Percentiles rank a stretch among this genome's conserved stretches.
phyloP scores from a whole-genome alignment of 2,113 vertebrate species.

The Alethe diademata region DNA sequence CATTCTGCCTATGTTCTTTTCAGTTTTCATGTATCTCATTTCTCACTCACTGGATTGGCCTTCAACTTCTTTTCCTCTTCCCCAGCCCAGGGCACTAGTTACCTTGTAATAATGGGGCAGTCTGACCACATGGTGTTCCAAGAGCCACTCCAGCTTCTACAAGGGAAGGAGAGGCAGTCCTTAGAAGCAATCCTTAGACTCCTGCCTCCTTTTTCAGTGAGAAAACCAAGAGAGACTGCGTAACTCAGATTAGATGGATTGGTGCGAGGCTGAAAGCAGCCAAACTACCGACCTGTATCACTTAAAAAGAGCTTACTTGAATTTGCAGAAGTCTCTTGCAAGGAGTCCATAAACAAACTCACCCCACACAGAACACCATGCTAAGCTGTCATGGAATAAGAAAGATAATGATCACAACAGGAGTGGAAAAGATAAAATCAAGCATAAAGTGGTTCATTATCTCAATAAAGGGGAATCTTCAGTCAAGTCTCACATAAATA shows the following conservation, averaged over 20 bases:
- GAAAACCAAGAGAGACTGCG: not conserved
- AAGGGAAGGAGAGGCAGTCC: not conserved
- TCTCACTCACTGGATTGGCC: not conserved
- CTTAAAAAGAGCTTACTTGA: not conserved
- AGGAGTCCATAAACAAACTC: not conserved
- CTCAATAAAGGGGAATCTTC: not conserved
- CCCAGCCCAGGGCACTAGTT: not conserved
- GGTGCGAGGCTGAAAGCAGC: not conserved
- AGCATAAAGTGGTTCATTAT: not conserved
- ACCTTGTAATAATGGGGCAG: not conserved
- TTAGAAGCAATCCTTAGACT: not conserved
- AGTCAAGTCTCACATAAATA: not conserved
- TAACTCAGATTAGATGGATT: not conserved
- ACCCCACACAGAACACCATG: not conserved
- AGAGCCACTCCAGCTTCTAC: not conserved
- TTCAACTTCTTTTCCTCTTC: not conserved
- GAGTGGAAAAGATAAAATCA: not conserved
- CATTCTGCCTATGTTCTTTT: not conserved
- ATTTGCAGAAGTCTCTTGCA: not conserved
- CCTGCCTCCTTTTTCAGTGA: not conserved
- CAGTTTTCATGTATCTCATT: not conserved
- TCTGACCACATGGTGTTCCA: not conserved
- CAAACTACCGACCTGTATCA: not conserved
- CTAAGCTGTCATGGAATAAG: not conserved
- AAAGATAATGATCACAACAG: not conserved